phyloP scores from a whole-genome alignment of 2,113 vertebrate species.

The Pionites leucogaster region DNA sequence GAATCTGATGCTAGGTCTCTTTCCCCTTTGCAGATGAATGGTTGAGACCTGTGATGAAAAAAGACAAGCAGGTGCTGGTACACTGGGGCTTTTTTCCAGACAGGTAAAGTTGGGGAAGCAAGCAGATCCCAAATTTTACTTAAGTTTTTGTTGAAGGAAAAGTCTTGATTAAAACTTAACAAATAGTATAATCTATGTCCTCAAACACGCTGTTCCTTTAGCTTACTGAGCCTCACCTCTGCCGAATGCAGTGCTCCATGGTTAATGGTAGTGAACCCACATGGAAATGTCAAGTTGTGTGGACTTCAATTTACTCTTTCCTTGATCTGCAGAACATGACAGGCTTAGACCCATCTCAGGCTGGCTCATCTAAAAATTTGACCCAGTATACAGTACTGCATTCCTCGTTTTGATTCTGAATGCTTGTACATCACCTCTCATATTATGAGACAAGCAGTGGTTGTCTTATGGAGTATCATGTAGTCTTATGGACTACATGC shows the following conservation, averaged over 20 bases:
- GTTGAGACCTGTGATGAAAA: slow-evolving; percentile 94
- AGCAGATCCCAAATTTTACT: too few species aligned
- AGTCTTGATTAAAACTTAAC: not conserved
- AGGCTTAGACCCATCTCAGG: not conserved
- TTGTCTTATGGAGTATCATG: not conserved
- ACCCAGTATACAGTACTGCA: not conserved
- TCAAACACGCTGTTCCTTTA: not conserved
- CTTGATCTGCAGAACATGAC: not conserved
- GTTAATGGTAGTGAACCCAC: not conserved
- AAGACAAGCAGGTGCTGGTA: slow-evolving; percentile 95
- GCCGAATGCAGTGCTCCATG: not conserved
- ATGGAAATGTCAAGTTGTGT: not conserved
- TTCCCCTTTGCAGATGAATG: slow-evolving; percentile 87
- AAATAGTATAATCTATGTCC: not conserved
- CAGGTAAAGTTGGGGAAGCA: slow-evolving; percentile 69
- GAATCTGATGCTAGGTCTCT: not conserved
- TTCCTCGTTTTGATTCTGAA: not conserved
- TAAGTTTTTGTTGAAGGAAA: not conserved
- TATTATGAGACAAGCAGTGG: too few species aligned
- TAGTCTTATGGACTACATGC: too few species aligned
- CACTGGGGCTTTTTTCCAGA: slow-evolving; percentile 94
- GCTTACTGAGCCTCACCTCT: not conserved
- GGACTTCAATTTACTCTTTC: not conserved
- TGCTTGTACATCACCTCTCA: accelerated
- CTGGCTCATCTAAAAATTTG: not conserved